A percentile compares a stretch with the other conserved stretches of the same genome.
Conservation (phyloP, 2,797 vertebrate species). For the Acestrorhynchus altus region DNA sequence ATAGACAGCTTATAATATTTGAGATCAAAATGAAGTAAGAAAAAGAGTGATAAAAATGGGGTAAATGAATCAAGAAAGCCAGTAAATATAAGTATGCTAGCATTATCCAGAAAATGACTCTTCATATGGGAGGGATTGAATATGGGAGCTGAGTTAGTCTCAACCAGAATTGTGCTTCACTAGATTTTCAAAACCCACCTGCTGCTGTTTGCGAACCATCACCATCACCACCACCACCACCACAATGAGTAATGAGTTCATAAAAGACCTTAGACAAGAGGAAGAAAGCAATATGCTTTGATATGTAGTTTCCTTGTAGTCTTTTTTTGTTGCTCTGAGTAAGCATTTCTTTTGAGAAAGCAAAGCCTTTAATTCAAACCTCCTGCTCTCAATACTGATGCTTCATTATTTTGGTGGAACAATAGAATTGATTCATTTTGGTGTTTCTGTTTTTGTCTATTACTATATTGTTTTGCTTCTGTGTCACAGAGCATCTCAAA, state of each 20-base stretch:
- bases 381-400: background rate
- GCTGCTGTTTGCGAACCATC: background rate
- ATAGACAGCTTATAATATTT: background rate
- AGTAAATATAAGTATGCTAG: background rate
- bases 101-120: background rate
- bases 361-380: background rate
- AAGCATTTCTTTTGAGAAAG: background rate
- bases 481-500: slow-evolving; percentile 11
- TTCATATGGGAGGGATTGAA: background rate
- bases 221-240: background rate
- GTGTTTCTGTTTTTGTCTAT: slow-evolving; percentile 35
- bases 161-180: slow-evolving; percentile 18
- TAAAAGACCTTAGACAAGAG: background rate
- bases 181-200: background rate
- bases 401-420: background rate
- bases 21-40: background rate
- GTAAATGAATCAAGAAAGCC: too few relatives aligned
- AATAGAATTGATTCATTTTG: background rate
- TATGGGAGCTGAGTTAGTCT: background rate
- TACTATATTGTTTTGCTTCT: slow-evolving; percentile 38
- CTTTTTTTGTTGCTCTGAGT: background rate
- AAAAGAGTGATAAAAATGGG: slow-evolving; percentile 1
- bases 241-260: background rate
- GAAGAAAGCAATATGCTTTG: slow-evolving; percentile 12
- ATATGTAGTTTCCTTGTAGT: background rate